A percentile compares a stretch with the other conserved stretches of the same genome.
Conservation (phyloP, 2,113 vertebrate species). For the Okapia johnstoni region DNA sequence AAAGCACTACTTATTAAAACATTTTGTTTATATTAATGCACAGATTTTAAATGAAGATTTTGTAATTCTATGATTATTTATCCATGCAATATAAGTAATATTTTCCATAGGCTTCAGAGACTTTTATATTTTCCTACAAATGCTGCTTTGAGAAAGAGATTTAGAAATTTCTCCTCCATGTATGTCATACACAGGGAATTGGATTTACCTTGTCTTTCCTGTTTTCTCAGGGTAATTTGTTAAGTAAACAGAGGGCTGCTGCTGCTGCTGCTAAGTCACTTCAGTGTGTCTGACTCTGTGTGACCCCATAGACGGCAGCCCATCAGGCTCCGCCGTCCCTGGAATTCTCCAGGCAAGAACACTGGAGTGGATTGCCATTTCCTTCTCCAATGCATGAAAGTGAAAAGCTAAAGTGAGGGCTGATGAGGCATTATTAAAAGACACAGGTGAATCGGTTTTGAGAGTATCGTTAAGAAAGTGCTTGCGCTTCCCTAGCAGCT, state of each 20-base stretch:
- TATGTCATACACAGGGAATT: not conserved
- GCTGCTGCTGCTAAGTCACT: too few species aligned
- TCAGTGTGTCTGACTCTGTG: too few species aligned
- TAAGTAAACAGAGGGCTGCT: not conserved
- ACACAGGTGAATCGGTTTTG: not conserved
- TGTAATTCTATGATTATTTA: not conserved
- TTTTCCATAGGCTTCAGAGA: not conserved
- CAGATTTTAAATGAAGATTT: not conserved
- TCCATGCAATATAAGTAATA: not conserved
- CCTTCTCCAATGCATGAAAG: too few species aligned
- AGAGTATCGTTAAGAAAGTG: not conserved
- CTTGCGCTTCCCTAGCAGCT: fast-evolving
- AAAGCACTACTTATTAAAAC: not conserved
- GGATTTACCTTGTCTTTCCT: not conserved
- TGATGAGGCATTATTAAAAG: not conserved
- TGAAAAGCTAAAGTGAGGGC: not conserved
- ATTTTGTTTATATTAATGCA: not conserved
- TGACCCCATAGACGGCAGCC: too few species aligned
- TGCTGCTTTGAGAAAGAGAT: not conserved
- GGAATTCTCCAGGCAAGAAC: too few species aligned
- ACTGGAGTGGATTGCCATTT: too few species aligned
- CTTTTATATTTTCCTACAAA: not conserved
- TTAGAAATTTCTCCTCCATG: not conserved
- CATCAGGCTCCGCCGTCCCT: too few species aligned
- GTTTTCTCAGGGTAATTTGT: not conserved